These are phyloP conservation scores for Athene cunicularia DNA, from an alignment of 2,113 vertebrate genomes.

Conservation along the genomic window DNA sequence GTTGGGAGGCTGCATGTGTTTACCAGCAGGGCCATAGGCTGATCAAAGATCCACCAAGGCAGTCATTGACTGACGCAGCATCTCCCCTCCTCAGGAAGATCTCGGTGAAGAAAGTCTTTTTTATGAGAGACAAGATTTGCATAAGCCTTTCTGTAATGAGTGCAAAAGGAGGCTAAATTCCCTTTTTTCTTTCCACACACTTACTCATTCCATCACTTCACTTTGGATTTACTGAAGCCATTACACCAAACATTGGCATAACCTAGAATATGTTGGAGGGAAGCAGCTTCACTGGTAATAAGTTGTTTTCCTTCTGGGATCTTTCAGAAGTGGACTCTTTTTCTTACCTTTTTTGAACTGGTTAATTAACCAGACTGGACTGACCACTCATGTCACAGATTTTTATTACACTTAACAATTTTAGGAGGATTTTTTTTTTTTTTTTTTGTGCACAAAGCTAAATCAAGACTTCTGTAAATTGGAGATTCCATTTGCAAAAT, in stretches of 20 bases:
- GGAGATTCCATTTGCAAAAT: neutral
- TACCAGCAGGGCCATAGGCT: neutral
- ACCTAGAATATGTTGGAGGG: neutral
- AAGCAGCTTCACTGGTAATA: neutral
- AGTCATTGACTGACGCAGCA: neutral
- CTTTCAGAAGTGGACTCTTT: neutral
- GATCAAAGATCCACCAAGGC: neutral
- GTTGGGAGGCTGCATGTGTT: neutral
- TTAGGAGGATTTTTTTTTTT: neutral
- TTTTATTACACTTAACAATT: neutral
- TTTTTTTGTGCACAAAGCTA: neutral
- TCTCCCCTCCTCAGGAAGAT: neutral
- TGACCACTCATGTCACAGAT: neutral
- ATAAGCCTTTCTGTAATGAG: neutral
- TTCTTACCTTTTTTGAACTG: neutral
- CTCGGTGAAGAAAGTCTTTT: neutral
- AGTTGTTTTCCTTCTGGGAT: neutral
- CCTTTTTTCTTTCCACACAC: neutral
- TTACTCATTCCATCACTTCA: neutral
- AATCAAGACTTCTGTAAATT: neutral
- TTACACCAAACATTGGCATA: neutral
- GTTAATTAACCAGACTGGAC: neutral
- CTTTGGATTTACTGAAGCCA: neutral
- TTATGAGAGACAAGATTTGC: neutral
- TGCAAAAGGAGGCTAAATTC: neutral